Evolutionary conservation across 2,888 invertebrate species (phyloP).

Genomic region (Sinohyriopsis cumingii): DNA sequence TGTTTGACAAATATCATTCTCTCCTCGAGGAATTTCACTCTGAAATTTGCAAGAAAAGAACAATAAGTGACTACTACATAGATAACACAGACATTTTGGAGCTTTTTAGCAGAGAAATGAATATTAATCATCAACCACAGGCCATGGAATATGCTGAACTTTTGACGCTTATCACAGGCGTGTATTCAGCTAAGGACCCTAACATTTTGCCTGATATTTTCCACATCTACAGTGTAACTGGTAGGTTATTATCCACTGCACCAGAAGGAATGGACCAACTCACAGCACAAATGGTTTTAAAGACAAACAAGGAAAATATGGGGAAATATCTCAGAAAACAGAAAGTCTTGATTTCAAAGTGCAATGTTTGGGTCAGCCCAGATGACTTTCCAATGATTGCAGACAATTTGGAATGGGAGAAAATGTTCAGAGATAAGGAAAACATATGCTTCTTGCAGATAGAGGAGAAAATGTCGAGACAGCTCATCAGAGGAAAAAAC

Average conservation of each 20-base stretch:
- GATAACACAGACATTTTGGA: constrained; percentile 23
- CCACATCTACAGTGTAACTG: constrained; percentile 47
- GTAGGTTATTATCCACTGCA: constrained; percentile 21
- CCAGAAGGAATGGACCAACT: constrained; percentile 16
- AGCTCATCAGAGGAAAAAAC: no score
- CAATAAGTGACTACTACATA: constrained; percentile 27
- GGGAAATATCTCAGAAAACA: constrained; percentile 23
- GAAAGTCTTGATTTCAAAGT: constrained; percentile 58
- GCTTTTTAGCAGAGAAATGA: constrained; percentile 38
- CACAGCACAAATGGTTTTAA: constrained; percentile 16
- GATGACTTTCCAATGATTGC: constrained; percentile 63
- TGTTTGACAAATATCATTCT: constrained; percentile 53
- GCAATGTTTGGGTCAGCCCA: constrained; percentile 56
- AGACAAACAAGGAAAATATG: constrained; percentile 20
- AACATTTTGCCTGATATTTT: constrained; percentile 41
- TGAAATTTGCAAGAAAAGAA: constrained; percentile 44
- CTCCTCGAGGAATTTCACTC: constrained; percentile 51
- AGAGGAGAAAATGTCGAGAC: constrained; percentile 24
- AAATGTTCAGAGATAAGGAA: constrained; percentile 53
- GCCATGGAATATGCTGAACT: constrained; percentile 57
- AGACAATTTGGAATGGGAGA: constrained; percentile 58
- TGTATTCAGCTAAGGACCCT: constrained; percentile 36
- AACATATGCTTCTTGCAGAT: constrained; percentile 55
- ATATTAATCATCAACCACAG: constrained; percentile 45
- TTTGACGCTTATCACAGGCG: constrained; percentile 43